These are phyloP conservation scores for Muscicapa striata DNA, from an alignment of 2,797 vertebrate genomes.

Conservation along the genomic window DNA sequence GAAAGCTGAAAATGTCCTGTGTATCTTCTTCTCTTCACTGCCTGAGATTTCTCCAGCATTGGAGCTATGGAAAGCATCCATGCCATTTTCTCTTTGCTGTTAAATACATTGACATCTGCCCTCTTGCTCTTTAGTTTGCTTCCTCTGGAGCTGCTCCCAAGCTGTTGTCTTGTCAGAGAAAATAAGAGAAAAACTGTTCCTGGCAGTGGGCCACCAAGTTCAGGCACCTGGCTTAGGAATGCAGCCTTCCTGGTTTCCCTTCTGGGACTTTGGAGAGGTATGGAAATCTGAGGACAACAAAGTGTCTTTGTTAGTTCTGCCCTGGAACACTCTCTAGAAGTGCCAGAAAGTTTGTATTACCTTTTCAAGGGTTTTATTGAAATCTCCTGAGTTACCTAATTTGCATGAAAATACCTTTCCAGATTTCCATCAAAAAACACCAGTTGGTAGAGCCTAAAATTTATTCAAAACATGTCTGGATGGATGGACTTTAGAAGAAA, in stretches of 20 bases:
- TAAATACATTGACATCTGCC: neutral
- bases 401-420: neutral
- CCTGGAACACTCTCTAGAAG: neutral
- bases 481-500: neutral
- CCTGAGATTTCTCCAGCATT: neutral
- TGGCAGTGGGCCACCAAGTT: neutral
- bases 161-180: neutral
- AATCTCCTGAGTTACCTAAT: neutral
- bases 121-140: neutral
- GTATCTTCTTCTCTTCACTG: neutral
- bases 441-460: neutral
- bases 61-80: neutral
- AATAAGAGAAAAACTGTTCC: neutral
- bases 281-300: neutral
- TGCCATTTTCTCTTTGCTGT: neutral
- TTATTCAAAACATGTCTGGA: neutral
- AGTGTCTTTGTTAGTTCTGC: neutral
- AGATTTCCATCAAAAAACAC: neutral
- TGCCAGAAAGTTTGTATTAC: neutral
- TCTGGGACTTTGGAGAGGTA: rapidly evolving
- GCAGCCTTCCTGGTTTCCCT: neutral
- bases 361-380: neutral
- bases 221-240: neutral
- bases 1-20: neutral
- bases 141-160: neutral